Conservation (phyloP, 2,888 invertebrate genomes). For the Chrysolina oricalcia region DNA sequence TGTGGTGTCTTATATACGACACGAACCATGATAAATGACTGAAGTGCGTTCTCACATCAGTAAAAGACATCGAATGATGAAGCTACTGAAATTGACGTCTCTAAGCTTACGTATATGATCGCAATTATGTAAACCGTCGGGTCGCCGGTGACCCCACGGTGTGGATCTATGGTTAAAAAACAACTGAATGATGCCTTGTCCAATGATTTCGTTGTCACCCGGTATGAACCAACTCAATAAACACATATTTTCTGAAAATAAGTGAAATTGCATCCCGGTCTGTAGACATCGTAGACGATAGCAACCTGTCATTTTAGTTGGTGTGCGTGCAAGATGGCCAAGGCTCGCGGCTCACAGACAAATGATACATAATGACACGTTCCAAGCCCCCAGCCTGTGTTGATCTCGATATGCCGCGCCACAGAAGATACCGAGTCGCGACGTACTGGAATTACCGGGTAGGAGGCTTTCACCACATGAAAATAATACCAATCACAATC, state of each 20-base stretch:
- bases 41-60: no score
- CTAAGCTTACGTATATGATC: no score
- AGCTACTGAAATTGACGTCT: no score
- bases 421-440: slow-evolving; percentile 14
- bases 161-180: no score
- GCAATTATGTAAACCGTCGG: no score
- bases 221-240: no score
- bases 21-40: no score
- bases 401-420: slow-evolving; percentile 13
- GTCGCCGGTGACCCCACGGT: no score
- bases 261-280: background rate
- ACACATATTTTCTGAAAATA: background rate
- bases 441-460: slow-evolving; percentile 16
- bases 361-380: slow-evolving; percentile 26
- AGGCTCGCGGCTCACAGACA: slow-evolving; percentile 19
- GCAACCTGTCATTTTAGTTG: slow-evolving; percentile 17
- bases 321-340: slow-evolving; percentile 20
- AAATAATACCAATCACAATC: slow-evolving; percentile 11
- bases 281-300: slow-evolving; percentile 9
- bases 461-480: slow-evolving; percentile 19
- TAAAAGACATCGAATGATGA: no score
- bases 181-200: no score
- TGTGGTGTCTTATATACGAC: no score
- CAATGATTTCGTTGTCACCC: no score
- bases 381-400: slow-evolving; percentile 20